A percentile compares a stretch with the other conserved stretches of the same genome.
These are phyloP conservation scores for Euplexia lucipara DNA, from an alignment of 2,888 invertebrate species.

Conservation along the genomic window DNA sequence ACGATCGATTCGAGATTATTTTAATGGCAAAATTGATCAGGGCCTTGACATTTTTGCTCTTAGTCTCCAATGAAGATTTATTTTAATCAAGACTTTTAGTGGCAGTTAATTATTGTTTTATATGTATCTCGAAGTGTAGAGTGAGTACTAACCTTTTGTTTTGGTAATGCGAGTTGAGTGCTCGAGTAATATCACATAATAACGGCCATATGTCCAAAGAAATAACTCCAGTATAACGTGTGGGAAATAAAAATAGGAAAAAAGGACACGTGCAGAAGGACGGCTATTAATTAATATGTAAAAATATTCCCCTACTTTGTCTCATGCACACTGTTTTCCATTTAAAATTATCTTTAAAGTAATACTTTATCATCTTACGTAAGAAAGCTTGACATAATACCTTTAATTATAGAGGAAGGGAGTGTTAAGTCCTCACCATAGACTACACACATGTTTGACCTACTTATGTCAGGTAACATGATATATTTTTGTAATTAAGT, in stretches of 20 bases:
- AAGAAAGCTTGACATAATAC: conserved; percentile 27
- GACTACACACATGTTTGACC: conserved; percentile 60
- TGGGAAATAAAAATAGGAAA: conserved; percentile 68
- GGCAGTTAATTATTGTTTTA: conserved; percentile 36
- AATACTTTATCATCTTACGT: background rate
- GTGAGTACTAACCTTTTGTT: conserved; percentile 46
- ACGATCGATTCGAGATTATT: conserved; percentile 10
- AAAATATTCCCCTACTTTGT: conserved; percentile 2
- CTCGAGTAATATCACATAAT: conserved; percentile 63
- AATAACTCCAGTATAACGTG: conserved; percentile 62
- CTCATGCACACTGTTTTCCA: background rate
- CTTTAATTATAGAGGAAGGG: conserved; percentile 36
- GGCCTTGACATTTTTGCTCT: conserved; percentile 16
- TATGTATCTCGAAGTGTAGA: conserved; percentile 18
- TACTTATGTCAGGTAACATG: conserved; percentile 42
- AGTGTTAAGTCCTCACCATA: conserved; percentile 33
- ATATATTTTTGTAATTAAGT: conserved; percentile 16
- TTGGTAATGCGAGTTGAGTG: conserved; percentile 55
- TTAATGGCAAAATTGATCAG: conserved; percentile 8
- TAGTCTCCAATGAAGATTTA: conserved; percentile 30
- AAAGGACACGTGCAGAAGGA: conserved; percentile 41
- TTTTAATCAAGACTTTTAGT: conserved; percentile 24
- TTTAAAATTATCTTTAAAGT: conserved; percentile 1
- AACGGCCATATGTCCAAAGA: conserved; percentile 60
- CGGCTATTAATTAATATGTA: conserved; percentile 22